Percentiles rank a stretch among this genome's conserved stretches.
Evolutionary conservation across 2,113 vertebrate genomes (phyloP).

Genomic region (Rana temporaria): DNA sequence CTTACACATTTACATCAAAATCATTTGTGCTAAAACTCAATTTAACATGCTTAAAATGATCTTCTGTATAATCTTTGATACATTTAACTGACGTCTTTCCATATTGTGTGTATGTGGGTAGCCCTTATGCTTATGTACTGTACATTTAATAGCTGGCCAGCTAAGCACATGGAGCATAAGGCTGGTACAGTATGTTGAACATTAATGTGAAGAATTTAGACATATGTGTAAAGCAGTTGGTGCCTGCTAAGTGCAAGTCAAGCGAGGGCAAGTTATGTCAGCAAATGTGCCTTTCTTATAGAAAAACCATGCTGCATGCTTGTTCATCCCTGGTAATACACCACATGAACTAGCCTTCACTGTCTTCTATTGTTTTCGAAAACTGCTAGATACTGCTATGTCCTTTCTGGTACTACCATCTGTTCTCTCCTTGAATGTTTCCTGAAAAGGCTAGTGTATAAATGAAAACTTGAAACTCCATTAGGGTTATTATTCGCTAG

Average conservation of each 20-base stretch:
- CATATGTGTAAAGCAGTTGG: not conserved
- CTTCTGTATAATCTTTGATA: too few species aligned
- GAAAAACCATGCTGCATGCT: not conserved
- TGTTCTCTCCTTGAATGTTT: not conserved
- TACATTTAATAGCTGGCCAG: too few species aligned
- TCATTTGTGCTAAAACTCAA: constrained; percentile 1
- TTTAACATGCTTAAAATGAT: too few species aligned
- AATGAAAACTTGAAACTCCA: not conserved
- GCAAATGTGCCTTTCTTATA: not conserved
- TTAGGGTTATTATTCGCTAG: not conserved
- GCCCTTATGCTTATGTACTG: too few species aligned
- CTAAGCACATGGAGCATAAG: too few species aligned
- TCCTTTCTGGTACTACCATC: not conserved
- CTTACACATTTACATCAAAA: not conserved
- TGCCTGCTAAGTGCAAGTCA: not conserved
- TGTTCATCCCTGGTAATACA: not conserved
- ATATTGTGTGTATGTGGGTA: too few species aligned
- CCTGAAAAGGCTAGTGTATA: not conserved
- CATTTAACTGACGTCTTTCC: too few species aligned
- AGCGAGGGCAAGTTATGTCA: not conserved
- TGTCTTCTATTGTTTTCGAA: constrained; percentile 8
- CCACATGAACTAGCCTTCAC: not conserved
- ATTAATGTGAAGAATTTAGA: not conserved
- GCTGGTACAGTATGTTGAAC: too few species aligned
- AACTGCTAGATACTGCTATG: not conserved